Evolutionary conservation across 2,888 invertebrate species (phyloP), one percentile per base, ranked within the genome.

Genomic region (Scaptomyza caliginosa): DNA sequence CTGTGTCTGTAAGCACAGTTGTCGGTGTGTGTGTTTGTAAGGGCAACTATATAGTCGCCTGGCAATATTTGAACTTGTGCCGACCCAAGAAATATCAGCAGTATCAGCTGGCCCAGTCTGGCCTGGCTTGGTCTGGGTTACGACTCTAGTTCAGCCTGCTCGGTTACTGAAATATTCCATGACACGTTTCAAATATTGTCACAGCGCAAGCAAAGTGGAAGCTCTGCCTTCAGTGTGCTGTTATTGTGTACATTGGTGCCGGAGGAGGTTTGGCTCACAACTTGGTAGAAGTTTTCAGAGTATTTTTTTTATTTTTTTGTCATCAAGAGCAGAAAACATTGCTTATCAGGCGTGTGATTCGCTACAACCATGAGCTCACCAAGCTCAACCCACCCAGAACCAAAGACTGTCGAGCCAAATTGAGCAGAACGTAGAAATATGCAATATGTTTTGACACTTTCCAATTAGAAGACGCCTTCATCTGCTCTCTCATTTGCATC

Each of bases 111-210:
- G 59, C 45, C 30, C 13, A 6, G 43, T 32, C 32, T 19, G 40
- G 13, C 1, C 10, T 21, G 26, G 28, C 13, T 24, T 38, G 40
- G 55, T 36, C 19, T 43, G 54, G 46, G 51, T 30, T 62, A 16
- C 36, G 52, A 30, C 56, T 32, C 43, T 45, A 51, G 38, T 38
- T 55, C 49, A n/a, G 65, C 48, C 19, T 48, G n/a, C 17, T 46
- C 34, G 24, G 28, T n/a, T 64, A 45, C 19, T 66, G 82, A 82
- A 86, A 83, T 83, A 83, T 83, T 83, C 82, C 82, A 74, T 82
- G 82, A 82, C 82, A 83, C 82, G 85, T 74, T 83, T 78, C 76
- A 87, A 84, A 86, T 82, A 81, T 82, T 85, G 66, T 85, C 68
- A 64, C 74, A 68, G 68, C 45, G 66, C 65, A 86, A 86, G 86